Evolutionary conservation across 2,113 vertebrate genomes (phyloP).

Genomic region (Anthoscopus minutus): DNA sequence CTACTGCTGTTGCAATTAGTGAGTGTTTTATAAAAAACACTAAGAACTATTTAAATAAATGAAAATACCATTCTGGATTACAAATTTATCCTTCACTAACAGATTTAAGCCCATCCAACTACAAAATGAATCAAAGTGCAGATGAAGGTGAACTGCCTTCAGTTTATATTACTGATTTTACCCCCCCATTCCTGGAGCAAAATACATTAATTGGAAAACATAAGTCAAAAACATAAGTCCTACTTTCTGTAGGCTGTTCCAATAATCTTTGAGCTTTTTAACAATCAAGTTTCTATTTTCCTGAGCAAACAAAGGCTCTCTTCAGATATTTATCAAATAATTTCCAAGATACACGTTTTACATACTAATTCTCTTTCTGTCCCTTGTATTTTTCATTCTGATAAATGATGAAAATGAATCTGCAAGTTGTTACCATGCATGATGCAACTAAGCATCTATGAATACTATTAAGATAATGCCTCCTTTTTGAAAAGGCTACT

Average conservation of each 20-base stretch:
- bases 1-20: background rate
- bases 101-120: background rate
- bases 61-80: background rate
- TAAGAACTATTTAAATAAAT: background rate
- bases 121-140: background rate
- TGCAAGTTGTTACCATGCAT: conserved; percentile 29
- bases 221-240: conserved; percentile 26
- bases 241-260: conserved; percentile 23
- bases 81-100: background rate
- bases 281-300: conserved; percentile 62
- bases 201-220: conserved; percentile 3
- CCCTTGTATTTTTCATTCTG: background rate
- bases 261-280: conserved; percentile 39
- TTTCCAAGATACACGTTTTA: conserved; percentile 43
- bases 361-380: conserved; percentile 51
- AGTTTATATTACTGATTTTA: background rate
- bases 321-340: conserved; percentile 70
- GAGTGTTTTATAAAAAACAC: background rate
- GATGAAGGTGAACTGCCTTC: background rate
- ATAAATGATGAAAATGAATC: background rate
- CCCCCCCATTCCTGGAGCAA: background rate
- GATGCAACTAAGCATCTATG: background rate
- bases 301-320: conserved; percentile 56
- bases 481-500: background rate
- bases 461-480: conserved; percentile 43